phyloP scores from a whole-genome alignment of 2,888 invertebrate species.

The Orchestes rusci region DNA sequence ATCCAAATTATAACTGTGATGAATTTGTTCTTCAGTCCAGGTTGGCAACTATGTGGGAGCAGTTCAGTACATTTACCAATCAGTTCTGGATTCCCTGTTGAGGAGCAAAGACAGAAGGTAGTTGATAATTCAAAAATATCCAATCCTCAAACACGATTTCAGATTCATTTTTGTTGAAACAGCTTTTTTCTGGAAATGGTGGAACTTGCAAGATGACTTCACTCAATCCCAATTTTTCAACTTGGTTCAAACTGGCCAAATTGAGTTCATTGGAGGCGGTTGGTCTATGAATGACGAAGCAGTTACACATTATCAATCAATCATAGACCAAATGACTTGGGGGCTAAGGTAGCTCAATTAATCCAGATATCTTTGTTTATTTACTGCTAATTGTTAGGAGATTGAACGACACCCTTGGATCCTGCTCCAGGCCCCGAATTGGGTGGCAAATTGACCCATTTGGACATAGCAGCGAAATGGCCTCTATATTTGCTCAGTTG shows the following conservation, averaged over 20 bases:
- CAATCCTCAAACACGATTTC: no score
- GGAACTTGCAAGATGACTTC: conserved; percentile 53
- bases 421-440: conserved; percentile 67
- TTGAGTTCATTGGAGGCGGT: conserved; percentile 55
- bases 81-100: conserved; percentile 66
- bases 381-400: no score
- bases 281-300: conserved; percentile 59
- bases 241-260: conserved; percentile 52
- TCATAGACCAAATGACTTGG: conserved; percentile 64
- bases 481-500: conserved; percentile 56
- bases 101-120: conserved; percentile 60
- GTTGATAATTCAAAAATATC: no score
- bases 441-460: no score
- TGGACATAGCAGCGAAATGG: conserved; percentile 66
- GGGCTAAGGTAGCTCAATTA: conserved; percentile 58
- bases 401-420: conserved; percentile 62
- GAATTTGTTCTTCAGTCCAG: conserved; percentile 5
- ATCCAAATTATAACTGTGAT: neutral
- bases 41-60: conserved; percentile 6
- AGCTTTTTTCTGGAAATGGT: conserved; percentile 74
- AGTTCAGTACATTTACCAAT: conserved; percentile 81
- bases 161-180: conserved; percentile 79
- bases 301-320: conserved; percentile 58
- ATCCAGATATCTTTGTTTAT: no score
- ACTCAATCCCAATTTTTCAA: conserved; percentile 49